Conservation (phyloP, 2,797 vertebrate genomes). For the Vireo griseus region DNA sequence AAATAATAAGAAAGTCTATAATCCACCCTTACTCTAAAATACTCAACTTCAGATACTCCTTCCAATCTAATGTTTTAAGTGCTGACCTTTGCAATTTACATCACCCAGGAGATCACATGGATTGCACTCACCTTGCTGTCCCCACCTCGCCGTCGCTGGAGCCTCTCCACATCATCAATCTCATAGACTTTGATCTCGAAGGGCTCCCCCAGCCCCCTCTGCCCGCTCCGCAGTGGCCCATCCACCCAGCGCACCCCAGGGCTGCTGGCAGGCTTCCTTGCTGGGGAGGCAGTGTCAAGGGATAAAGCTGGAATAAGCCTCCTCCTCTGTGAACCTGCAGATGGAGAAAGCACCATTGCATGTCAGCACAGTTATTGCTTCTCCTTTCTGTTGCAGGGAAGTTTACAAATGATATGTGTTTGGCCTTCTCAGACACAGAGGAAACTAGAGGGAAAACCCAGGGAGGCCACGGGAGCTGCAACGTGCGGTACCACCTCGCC, state of each 20-base stretch:
- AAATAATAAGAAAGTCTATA: background rate
- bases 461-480: background rate
- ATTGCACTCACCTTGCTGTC: constrained; percentile 80
- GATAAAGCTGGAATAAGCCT: constrained; percentile 87
- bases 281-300: constrained; percentile 78
- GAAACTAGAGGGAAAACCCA: background rate
- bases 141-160: constrained; percentile 85
- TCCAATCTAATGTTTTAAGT: background rate
- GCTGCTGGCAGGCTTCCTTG: constrained; percentile 79
- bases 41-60: background rate
- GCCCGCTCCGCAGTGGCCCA: constrained; percentile 84
- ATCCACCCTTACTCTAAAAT: background rate
- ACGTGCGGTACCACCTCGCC: background rate
- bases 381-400: background rate
- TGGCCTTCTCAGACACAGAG: background rate
- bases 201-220: constrained; percentile 84
- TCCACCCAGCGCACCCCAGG: constrained; percentile 85
- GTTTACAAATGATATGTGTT: background rate
- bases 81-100: background rate
- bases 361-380: background rate
- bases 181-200: constrained; percentile 96
- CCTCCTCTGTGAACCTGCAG: constrained; percentile 82
- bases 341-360: background rate
- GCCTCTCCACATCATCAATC: constrained; percentile 88
- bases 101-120: background rate